Evolutionary conservation across 53 echinoderm and acorn worm species (phyloP), one percentile per base, ranked within the genome.

Genomic region (Apostichopus leukothele): DNA sequence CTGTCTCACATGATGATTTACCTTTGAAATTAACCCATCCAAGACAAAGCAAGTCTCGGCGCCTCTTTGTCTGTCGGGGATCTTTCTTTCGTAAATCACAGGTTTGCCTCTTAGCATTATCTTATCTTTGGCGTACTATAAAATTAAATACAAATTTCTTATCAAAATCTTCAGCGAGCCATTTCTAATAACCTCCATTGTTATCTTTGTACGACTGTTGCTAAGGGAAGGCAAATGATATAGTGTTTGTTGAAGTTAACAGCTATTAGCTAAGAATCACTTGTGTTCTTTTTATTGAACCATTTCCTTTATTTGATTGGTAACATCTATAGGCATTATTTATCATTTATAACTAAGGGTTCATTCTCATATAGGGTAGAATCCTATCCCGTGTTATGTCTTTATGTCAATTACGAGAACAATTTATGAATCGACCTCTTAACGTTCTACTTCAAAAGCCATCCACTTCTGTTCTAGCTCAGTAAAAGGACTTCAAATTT

Each of bases 201-300:
- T 51, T 79, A 51, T 79, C 51, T 51, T 51, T 11, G 14, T 19
- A 53, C 4, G 16, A 51, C 63, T 79, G 79, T 79, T 52, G 79
- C 79, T 79, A 16, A 11, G 18, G 52, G 12, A 13, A 50, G 52
- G 52, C 14, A 63, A 52, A 79, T 79, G 79, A 79, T 79, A 79
- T 79, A 79, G 79, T 79, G 79, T 79, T 79, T 79, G 79, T 79
- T 79, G 79, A 79, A 79, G 51, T 79, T 79, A 53, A 79, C 79
- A 79, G 79, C 79, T 79, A 79, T 79, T 79, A 79, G 79, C 51
- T 19, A 52, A 79, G 79, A 19, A 53, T 51, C 53, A 79, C 79
- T 79, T 18, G 51, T 50, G 79, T 79, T 53, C 50, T 79, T 53
- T 77, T 52, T 79, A 53, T 79, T 79, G 11, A 51, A 63, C 16